Evolutionary conservation across 2,113 vertebrate genomes (phyloP).

Genomic region (Megalops atlanticus): DNA sequence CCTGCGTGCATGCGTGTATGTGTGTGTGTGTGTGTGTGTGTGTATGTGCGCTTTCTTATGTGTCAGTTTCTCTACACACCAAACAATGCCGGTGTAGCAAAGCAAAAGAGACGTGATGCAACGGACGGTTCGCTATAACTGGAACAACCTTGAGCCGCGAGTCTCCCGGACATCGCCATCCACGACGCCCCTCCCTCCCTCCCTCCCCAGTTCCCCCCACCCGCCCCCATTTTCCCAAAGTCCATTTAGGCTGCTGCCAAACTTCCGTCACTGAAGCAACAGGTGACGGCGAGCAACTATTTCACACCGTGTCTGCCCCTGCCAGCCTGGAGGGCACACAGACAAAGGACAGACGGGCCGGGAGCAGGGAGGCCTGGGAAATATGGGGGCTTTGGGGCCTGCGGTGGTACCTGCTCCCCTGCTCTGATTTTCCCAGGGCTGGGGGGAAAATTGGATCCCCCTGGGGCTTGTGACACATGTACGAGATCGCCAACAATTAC

Average conservation of each 20-base stretch:
- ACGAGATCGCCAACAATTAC: conserved; percentile 15
- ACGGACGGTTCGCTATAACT: conserved; percentile 6
- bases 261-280: conserved; percentile 26
- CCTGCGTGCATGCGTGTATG: neutral
- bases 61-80: neutral
- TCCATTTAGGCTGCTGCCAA: conserved; percentile 3
- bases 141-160: conserved; percentile 17
- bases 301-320: neutral
- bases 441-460: neutral
- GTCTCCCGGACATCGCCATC: neutral
- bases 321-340: neutral
- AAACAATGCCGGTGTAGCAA: neutral
- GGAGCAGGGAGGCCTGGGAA: conserved; percentile 15
- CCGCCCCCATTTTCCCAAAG: neutral
- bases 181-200: neutral
- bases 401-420: neutral
- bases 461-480: neutral
- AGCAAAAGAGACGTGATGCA: neutral
- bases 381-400: neutral
- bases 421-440: conserved; percentile 1
- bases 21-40: too few relatives aligned
- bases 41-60: neutral
- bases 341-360: conserved; percentile 15
- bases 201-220: neutral
- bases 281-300: conserved; percentile 18